Base-by-base conservation (phyloP, 2,797 vertebrate species). In the Sparus aurata region DNA sequence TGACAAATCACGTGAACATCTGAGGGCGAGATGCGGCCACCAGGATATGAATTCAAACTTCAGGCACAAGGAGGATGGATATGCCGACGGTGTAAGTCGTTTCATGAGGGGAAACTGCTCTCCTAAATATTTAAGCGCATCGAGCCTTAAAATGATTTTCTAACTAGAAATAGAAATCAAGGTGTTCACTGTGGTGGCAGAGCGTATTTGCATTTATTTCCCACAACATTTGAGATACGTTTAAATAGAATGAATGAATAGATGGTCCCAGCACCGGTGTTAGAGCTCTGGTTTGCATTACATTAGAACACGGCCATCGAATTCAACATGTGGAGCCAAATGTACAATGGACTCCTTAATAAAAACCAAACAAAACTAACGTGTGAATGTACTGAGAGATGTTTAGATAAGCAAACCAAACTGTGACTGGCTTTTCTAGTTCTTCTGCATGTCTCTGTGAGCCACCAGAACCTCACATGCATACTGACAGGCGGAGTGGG, bases 381-480 rank as follows among this genome's bases (percentile, higher is more conserved):
- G 10, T 12, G 60, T 7, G 2, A 8, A 52, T 64, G 41, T 38
- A 27, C 75, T 66, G 6, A 17, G 12, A 59, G 43, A 38, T 58
- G 62, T 59, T 59, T 43, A 47, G 45, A 46, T 20, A 17, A 27
- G 18, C 67, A 75, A 82, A 70, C 52, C 43, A 23, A 61, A 41
- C 9, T 1, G 22, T 47, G 66, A 94, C 95, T 82, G 88, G 93
- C 75, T 91, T 94, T 95, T 94, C 95, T 79, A 3, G 95, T 95
- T 92, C 81, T 78, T 85, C 94, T 22, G 82, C 91, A 77, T 85
- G 53, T 25, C 16, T 64, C 12, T 62, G 49, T 72, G 53, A 41
- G 27, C 23, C 58, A 15, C 50, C 11, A 41, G 38, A 62, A 75
- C 38, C 6, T 64, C 34, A 38, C 59, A 34, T 64, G 38, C 54